Evolutionary conservation across 2,113 vertebrate genomes (phyloP).

Genomic region (Ginglymostoma cirratum): DNA sequence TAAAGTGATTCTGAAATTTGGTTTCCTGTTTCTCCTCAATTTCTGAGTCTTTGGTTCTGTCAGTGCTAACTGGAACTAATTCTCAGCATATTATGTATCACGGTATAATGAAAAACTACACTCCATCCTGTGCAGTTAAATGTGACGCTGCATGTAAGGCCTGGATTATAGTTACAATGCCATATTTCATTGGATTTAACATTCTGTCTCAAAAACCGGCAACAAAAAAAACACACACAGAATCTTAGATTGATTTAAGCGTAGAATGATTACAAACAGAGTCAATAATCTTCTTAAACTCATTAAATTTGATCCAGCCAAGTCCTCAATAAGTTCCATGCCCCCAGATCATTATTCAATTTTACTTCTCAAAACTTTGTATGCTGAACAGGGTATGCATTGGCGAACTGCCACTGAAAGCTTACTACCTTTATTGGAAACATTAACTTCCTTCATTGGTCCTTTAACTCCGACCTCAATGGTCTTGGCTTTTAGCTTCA

Average conservation of each 20-base stretch:
- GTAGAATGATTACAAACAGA: neutral
- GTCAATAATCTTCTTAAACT: constrained; percentile 24
- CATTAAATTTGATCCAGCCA: neutral
- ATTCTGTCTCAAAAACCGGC: neutral
- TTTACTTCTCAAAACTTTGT: neutral
- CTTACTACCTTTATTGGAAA: neutral
- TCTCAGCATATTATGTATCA: neutral
- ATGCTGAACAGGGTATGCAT: neutral
- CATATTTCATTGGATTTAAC: neutral
- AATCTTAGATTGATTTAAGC: neutral
- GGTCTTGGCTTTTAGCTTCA: neutral
- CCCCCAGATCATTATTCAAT: neutral
- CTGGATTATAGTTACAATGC: constrained; percentile 8
- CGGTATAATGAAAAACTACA: neutral
- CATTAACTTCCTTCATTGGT: neutral
- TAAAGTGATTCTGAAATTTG: neutral
- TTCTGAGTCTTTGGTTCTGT: neutral
- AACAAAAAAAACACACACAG: neutral
- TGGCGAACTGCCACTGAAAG: neutral
- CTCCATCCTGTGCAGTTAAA: neutral
- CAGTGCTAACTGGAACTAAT: neutral
- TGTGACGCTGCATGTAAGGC: neutral
- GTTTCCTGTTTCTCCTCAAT: neutral
- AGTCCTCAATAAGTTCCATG: neutral
- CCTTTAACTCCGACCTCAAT: neutral